Evolutionary conservation across 2,113 vertebrate genomes (phyloP).

Genomic region (Lepisosteus oculatus): DNA sequence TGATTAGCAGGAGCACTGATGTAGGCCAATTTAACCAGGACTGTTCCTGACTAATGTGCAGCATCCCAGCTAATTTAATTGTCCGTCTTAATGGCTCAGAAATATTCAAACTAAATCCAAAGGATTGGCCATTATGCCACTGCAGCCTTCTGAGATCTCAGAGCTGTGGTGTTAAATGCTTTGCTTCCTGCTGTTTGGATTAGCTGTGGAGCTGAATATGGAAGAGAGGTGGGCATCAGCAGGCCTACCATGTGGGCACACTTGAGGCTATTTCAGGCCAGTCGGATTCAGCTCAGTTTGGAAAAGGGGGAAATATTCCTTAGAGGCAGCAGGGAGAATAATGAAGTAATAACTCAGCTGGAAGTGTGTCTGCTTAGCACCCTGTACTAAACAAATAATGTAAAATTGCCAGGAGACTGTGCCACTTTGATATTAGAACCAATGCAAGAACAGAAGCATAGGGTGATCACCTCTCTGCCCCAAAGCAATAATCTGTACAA

Average conservation of each 20-base stretch:
- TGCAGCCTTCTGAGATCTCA: background rate
- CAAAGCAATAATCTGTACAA: no score
- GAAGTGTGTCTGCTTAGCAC: no score
- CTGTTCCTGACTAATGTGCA: background rate
- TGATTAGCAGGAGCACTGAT: background rate
- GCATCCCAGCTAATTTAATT: slow-evolving; percentile 2
- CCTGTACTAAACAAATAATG: no score
- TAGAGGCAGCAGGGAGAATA: background rate
- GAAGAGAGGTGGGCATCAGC: background rate
- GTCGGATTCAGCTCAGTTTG: background rate
- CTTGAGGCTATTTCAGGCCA: background rate
- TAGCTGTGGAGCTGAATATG: background rate
- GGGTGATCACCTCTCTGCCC: no score
- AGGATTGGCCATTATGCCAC: background rate
- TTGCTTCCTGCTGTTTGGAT: background rate
- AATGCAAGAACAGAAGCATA: no score
- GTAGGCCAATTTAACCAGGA: background rate
- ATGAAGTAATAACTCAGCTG: no score
- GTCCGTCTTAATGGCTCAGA: background rate
- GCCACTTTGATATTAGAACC: no score
- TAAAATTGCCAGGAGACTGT: no score
- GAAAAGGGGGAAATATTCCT: background rate
- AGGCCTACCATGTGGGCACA: background rate
- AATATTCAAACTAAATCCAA: slow-evolving; percentile 4
- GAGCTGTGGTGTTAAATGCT: background rate